These are phyloP conservation scores for Accipiter virgatus DNA, from an alignment of 2,113 vertebrate species.

Conservation along the genomic window DNA sequence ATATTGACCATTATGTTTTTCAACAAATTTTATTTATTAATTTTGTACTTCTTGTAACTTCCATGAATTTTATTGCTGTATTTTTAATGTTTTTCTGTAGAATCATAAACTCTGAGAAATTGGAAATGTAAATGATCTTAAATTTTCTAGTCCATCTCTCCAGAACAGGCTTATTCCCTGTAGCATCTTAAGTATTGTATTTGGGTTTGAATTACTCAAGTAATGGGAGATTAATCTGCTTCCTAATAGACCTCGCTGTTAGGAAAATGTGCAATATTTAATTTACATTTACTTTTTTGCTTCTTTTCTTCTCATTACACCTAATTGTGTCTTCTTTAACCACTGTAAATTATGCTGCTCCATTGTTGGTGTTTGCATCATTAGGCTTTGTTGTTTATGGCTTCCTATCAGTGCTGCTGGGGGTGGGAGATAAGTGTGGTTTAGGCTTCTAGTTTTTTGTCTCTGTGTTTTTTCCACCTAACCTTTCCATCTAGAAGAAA, in stretches of 20 bases:
- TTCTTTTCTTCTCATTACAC: slow-evolving; percentile 33
- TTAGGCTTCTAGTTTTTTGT: neutral
- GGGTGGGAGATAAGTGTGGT: neutral
- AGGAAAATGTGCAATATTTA: slow-evolving; percentile 27
- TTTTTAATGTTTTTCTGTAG: slow-evolving; percentile 4
- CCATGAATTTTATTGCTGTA: neutral
- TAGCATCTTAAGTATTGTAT: slow-evolving; percentile 21
- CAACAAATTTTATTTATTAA: neutral
- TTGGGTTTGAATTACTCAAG: slow-evolving; percentile 45
- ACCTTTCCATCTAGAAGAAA: neutral
- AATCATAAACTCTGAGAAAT: neutral
- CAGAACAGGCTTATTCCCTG: slow-evolving; percentile 21
- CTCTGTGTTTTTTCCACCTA: neutral
- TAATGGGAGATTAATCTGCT: slow-evolving; percentile 53
- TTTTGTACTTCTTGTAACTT: neutral
- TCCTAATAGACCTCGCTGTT: neutral
- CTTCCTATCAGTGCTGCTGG: neutral
- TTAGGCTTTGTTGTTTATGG: slow-evolving; percentile 29
- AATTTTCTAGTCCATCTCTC: slow-evolving; percentile 47
- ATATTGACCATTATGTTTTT: neutral
- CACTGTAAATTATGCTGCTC: slow-evolving; percentile 27
- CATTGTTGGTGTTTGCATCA: slow-evolving; percentile 1
- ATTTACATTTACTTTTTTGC: slow-evolving; percentile 25
- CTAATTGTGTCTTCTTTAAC: slow-evolving; percentile 17
- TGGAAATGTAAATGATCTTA: slow-evolving; percentile 22